Base-by-base conservation (phyloP, 2,888 invertebrate genomes). In the Caenorhabditis wallacei region DNA sequence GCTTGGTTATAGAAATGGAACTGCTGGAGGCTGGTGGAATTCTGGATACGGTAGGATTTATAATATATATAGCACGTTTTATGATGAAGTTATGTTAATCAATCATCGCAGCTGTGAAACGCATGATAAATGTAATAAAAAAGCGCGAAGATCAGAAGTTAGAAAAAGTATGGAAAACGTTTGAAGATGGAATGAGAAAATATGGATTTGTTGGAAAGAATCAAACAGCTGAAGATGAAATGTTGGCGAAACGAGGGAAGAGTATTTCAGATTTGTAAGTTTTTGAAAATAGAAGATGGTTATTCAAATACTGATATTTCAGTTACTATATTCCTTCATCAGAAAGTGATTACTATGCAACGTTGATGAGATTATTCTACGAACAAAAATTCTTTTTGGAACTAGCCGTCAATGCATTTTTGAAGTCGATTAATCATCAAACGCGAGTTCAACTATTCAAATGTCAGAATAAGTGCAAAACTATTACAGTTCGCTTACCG, bases 201-300 rank as follows among this genome's bases (percentile, higher is more conserved):
- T 37, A 59, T 35, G 63, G 63, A 3, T 80, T 63, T 24, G 24
- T 74, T 1, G 53, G 13, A 26, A 16, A 10, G 0, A 74, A 72
- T 20, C n/a, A 74, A 7, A 68, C 74, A 0, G 69, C 40, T 5
- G 22, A 18, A 0, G 30, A 26, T 20, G 68, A 80, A n/a, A 74
- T 80, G 61, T 4, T 24, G 0, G 11, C 22, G 1, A 53, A 59
- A 18, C 4, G 26, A 7, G 66, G 68, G 0, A 68, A 54, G 22
- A 74, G 74, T 56, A 11, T 69, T 30, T 74, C 80, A 0, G 80
- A 80, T 56, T 80, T 80, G 80, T 80, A 30, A 56, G 75, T n/a
- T 53, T 22, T 11, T 16, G 24, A 22, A n/a, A n/a, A n/a, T n/a
- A 35, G 0, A 30, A 4, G 30, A 30, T 30, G 8, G 8, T 30